Conservation (phyloP, 2,797 vertebrate genomes). For the Australoheros facetus region DNA sequence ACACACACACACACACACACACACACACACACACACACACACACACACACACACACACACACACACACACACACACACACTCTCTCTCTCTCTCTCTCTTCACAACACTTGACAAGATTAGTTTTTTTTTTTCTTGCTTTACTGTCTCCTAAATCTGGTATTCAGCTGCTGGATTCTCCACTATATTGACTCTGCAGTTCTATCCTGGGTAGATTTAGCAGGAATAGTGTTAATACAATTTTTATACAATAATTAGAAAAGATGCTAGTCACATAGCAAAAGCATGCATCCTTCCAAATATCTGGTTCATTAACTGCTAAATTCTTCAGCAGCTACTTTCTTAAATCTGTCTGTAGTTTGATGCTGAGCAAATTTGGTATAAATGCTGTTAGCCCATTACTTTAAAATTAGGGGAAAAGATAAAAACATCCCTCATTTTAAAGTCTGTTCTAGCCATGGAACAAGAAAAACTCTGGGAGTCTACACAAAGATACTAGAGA, state of each 20-base stretch:
- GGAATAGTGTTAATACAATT: neutral
- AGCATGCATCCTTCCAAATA: rapidly evolving
- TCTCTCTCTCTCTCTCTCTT: too few relatives aligned
- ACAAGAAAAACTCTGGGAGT: neutral
- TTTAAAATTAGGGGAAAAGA: neutral
- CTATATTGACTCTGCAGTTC: too few relatives aligned
- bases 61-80: too few relatives aligned
- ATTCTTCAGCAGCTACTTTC: neutral
- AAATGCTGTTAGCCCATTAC: neutral
- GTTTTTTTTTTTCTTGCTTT: too few relatives aligned
- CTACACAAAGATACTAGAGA: neutral
- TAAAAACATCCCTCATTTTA: too few relatives aligned
- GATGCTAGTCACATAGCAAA: neutral
- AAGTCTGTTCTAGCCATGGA: neutral
- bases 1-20: too few relatives aligned
- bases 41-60: too few relatives aligned
- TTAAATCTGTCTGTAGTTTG: neutral
- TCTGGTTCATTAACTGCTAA: neutral
- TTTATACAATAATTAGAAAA: neutral
- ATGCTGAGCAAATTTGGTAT: neutral
- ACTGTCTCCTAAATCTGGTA: too few relatives aligned
- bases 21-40: too few relatives aligned
- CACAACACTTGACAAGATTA: too few relatives aligned
- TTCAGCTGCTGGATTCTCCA: too few relatives aligned
- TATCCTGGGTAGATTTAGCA: too few relatives aligned